These are phyloP conservation scores for Sebastes itinus DNA, from an alignment of 2,797 vertebrate genomes.

Conservation along the genomic window DNA sequence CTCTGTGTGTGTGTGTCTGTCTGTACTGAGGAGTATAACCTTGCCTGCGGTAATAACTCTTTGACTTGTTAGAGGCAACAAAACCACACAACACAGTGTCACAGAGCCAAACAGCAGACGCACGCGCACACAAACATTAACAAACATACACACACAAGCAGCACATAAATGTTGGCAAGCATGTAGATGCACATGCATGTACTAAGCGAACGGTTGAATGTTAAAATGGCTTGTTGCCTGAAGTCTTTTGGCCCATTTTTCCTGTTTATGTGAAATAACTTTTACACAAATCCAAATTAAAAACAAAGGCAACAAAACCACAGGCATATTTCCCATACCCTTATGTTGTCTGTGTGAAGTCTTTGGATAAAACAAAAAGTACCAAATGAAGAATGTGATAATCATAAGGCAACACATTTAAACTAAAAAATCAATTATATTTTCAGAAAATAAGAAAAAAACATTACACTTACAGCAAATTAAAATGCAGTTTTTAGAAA, in stretches of 20 bases:
- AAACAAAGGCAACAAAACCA: constrained; percentile 12
- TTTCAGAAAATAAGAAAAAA: background rate
- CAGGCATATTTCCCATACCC: background rate
- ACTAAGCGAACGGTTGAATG: background rate
- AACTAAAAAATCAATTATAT: background rate
- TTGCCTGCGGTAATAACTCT: constrained; percentile 38
- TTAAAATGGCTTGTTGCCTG: constrained; percentile 10
- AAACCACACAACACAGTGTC: constrained; percentile 3
- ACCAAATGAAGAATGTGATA: background rate
- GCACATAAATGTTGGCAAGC: constrained; percentile 9
- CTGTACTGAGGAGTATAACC: constrained; percentile 15
- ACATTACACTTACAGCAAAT: background rate
- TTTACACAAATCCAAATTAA: constrained; percentile 3
- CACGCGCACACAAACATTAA: background rate
- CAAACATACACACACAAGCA: background rate
- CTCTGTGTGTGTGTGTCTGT: background rate
- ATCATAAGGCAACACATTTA: background rate
- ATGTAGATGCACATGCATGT: background rate
- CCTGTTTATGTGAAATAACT: constrained; percentile 19
- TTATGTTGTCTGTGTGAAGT: background rate
- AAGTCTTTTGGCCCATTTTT: constrained; percentile 15
- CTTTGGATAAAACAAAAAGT: background rate
- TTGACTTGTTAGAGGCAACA: constrained; percentile 31
- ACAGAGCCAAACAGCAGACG: background rate
- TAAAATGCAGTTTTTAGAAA: background rate